Percentiles rank a stretch among this genome's conserved stretches.
Conservation (phyloP, 2,113 vertebrate genomes). For the Barnardius zonarius region DNA sequence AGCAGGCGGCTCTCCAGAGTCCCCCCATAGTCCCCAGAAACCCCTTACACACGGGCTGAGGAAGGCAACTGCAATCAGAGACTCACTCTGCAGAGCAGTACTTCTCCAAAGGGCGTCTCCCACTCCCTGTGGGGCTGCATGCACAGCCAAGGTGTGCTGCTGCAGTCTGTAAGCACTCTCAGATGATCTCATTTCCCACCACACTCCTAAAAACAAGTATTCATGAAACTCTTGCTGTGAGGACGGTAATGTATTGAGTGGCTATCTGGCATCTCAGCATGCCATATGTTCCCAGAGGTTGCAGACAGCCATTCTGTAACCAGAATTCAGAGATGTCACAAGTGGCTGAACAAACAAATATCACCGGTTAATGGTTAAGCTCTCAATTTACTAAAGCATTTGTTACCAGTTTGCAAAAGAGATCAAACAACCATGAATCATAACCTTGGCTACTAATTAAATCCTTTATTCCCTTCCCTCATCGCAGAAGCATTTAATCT, state of each 20-base stretch:
- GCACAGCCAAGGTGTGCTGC: neutral
- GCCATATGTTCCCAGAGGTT: neutral
- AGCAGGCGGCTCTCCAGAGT: neutral
- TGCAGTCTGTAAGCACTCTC: neutral
- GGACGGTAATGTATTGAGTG: accelerated
- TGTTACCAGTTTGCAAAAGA: slow-evolving; percentile 50
- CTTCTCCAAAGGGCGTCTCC: neutral
- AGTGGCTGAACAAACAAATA: slow-evolving; percentile 56
- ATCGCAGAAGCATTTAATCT: slow-evolving; percentile 47
- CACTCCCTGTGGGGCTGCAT: accelerated
- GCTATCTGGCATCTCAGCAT: neutral
- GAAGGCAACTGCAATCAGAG: neutral
- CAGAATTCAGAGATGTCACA: slow-evolving; percentile 17
- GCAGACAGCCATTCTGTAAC: neutral
- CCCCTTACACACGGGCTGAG: neutral
- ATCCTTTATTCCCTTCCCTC: slow-evolving; percentile 49
- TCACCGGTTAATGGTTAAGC: slow-evolving; percentile 55
- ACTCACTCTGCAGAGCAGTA: neutral
- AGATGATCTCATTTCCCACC: neutral
- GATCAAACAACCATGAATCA: slow-evolving; percentile 52
- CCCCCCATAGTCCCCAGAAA: neutral
- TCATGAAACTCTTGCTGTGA: neutral
- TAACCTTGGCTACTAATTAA: slow-evolving; percentile 69
- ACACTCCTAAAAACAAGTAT: neutral
- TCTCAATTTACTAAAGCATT: slow-evolving; percentile 33